Base-by-base conservation (phyloP, 2,888 invertebrate genomes). In the Ornithoptera priamus region DNA sequence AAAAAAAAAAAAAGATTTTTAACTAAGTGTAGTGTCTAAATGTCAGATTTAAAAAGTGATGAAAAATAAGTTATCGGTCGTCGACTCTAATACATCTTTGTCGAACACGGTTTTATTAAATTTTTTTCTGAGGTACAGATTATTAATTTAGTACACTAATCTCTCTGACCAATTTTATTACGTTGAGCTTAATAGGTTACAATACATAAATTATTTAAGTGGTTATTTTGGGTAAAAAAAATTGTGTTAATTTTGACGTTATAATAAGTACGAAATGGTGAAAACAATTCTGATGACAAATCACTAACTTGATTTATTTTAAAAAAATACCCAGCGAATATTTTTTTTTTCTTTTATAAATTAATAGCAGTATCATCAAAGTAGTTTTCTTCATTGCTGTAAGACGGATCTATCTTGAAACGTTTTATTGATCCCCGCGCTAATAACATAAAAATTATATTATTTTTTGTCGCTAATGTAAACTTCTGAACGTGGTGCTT, bases 401-500 rank as follows among this genome's bases (percentile, higher is more conserved):
- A 12, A 15, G 12, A 12, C 10, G 42, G 2, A 12, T 42, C 8
- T 12, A 12, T 42, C 42, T 42, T 42, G 42, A 42, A 42, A 42
- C 42, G 12, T 46, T 46, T 15, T 46, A 15, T 1, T 12, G 15
- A 12, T 12, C 12, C 4, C 42, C 42, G 12, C 8, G 8, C 42
- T 7, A 7, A 30, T 30, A 30, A 0, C 46, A 12, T 15, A 46
- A 46, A 4, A 30, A 30, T 30, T 4, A 46, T 46, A 46, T 42
- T 1, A 12, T 12, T 42, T 50, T 50, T 1, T 12, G 10, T 53
- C 4, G 6, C n/a, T 53, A 53, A n/a, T 53, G n/a, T 53, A n/a
- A 53, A 53, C n/a, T 53, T 22, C 53, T 53, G 12, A n/a, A 58
- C n/a, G 53, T 36, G 61, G 53, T 60, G 61, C 61, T 56, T 61